Percentiles rank a stretch among this genome's conserved stretches.
Conservation (phyloP, 2,113 vertebrate species). For the Burhinus bistriatus region DNA sequence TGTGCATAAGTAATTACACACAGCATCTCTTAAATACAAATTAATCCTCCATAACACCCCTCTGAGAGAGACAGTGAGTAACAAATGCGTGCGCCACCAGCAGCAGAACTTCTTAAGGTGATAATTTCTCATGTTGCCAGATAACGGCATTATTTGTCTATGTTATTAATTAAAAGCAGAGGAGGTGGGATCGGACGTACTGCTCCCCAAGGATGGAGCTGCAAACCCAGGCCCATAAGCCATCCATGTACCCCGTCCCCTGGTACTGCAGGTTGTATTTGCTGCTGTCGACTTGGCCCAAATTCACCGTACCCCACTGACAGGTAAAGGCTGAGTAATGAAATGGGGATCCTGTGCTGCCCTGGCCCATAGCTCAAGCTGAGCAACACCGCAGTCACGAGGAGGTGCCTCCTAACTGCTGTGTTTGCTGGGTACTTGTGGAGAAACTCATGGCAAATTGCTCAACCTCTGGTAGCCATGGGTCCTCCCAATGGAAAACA, state of each 20-base stretch:
- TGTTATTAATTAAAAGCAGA: not conserved
- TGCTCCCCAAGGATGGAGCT: not conserved
- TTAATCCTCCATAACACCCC: not conserved
- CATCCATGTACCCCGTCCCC: not conserved
- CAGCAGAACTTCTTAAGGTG: not conserved
- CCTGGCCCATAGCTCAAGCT: not conserved
- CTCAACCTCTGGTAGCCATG: not conserved
- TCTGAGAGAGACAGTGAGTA: not conserved
- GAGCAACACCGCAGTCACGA: fast-evolving
- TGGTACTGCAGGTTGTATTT: not conserved
- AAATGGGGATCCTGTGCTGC: not conserved
- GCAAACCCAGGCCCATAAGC: not conserved
- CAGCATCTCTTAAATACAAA: not conserved
- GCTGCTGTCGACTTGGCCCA: fast-evolving
- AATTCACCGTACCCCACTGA: fast-evolving
- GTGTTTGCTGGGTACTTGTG: not conserved
- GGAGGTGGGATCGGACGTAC: not conserved
- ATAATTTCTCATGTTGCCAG: not conserved
- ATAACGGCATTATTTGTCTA: not conserved
- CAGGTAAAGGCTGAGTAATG: not conserved
- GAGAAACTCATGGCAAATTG: not conserved
- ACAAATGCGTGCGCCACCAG: not conserved
- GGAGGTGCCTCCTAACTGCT: not conserved
- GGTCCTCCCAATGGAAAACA: not conserved
- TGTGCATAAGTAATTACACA: not conserved